phyloP scores from a whole-genome alignment of 2,113 vertebrate genomes.

The Manacus vitellinus region DNA sequence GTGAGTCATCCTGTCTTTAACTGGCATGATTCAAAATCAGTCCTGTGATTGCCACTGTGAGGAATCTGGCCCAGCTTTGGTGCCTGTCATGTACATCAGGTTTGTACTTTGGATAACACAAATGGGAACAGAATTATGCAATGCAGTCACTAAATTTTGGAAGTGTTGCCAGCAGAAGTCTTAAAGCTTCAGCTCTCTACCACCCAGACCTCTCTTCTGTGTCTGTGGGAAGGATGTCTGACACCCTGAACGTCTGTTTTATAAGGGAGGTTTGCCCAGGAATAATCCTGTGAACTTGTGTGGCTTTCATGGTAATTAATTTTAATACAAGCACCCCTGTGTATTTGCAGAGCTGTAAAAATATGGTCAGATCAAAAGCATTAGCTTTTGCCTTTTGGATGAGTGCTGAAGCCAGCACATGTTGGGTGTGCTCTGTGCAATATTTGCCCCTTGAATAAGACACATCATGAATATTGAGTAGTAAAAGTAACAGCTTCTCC shows the following conservation, averaged over 20 bases:
- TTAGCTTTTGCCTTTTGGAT: not conserved
- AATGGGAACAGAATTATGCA: not conserved
- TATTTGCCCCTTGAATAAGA: not conserved
- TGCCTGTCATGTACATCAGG: not conserved
- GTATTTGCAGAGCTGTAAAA: constrained; percentile 14
- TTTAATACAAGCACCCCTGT: constrained; percentile 17
- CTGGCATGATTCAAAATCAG: not conserved
- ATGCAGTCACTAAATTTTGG: not conserved
- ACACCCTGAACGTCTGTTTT: not conserved
- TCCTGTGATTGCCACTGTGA: not conserved
- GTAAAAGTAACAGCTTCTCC: not conserved
- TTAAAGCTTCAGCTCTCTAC: not conserved
- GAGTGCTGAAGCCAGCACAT: not conserved
- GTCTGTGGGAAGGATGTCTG: not conserved
- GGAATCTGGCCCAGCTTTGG: not conserved
- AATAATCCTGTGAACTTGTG: not conserved
- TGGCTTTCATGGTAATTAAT: constrained; percentile 48
- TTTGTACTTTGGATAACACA: not conserved
- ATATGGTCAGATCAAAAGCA: not conserved
- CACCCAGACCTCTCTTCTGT: not conserved
- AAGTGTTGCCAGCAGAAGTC: not conserved
- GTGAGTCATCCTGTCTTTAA: not conserved
- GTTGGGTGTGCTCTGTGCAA: not conserved
- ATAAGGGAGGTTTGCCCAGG: not conserved
- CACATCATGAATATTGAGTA: not conserved